Evolutionary conservation across 2,113 vertebrate genomes (phyloP), one percentile per base, ranked within the genome.

Genomic region (Uropsilus gracilis): DNA sequence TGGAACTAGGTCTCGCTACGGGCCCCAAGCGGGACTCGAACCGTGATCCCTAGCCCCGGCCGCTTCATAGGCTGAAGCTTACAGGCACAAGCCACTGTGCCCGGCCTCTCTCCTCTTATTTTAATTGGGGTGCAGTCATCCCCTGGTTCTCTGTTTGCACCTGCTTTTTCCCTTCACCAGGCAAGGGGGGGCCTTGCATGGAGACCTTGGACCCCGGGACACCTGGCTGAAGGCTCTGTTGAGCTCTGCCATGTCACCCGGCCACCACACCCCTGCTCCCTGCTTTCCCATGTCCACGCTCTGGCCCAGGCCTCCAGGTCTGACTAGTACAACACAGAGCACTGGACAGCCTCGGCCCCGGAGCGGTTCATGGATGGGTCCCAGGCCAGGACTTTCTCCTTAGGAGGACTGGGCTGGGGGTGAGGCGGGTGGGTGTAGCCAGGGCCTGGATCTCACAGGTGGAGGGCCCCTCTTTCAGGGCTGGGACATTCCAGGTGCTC

Each of bases 401-500:
- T 30, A 55, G 39, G 12, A 61, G 78, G 59, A 11, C 50, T 6
- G 8, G 13, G 30, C 12, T 7, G 11, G 68, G 53, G 64, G 34
- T 10, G 0, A 80, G 39, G 55, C 39, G 28, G n/a, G n/a, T n/a
- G n/a, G n/a, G n/a, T n/a, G 53, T 42, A 20, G 30, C 18, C 5
- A 2, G 26, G 59, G 10, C 26, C 57, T 8, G 57, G 42, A 3
- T 22, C 42, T 73, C 16, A 5, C 10, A 11, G 37, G 53, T 14
- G 16, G 50, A 17, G 20, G 55, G 4, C 28, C 6, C 20, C 86
- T 76, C 84, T 5, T 2, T 22, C 2, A 28, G 1, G n/a, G 53
- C 76, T 0, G 17, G 50, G 66, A 93, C 96, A 97, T 97, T 97
- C 97, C 97, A 92, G 83, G 72, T 44, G 94, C 66, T 96, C 91